Evolutionary conservation across 2,888 invertebrate species (phyloP), one percentile per base, ranked within the genome.

Genomic region (Syrphus vitripennis): DNA sequence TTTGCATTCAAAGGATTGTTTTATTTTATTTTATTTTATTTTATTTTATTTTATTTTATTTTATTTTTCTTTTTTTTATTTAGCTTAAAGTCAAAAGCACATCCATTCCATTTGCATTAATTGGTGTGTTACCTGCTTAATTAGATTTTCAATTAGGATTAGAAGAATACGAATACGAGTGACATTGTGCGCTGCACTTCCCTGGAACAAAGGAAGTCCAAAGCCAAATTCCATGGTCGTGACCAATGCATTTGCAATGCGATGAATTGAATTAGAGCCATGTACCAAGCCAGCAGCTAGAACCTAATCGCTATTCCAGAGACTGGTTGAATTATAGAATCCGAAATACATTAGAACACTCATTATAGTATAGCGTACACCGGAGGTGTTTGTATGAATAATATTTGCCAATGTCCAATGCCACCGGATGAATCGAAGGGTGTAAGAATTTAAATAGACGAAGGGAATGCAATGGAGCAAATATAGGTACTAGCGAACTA

Each of bases 81-180:
- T 50, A n/a, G 63, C 42, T 75, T 26, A 21, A 61, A 70, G 48
- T 57, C 50, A 3, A 61, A 29, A 40, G 37, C 65, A 77, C 65
- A 59, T 63, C 16, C 26, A 42, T 16, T 34, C 59, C 37, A 86
- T 86, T 82, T 82, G 74, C 77, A 82, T 86, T 82, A 74, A 82
- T 76, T 86, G 77, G 42, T 72, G 77, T 57, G 37, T 69, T 48
- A 78, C 71, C 81, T 42, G 65, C 82, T 78, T 86, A 86, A 86
- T 86, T 86, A 86, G 86, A 86, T 86, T 86, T 86, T 82, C 82
- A 77, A 86, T 86, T 86, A 82, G 86, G 81, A 84, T 72, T 72
- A 53, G 34, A 42, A 70, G 26, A 57, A 40, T 10, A 42, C 14
- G 16, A 19, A 9, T 9, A 12, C 50, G 24, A 71, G 26, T n/a